Evolutionary conservation across 2,888 invertebrate species (phyloP).

Genomic region (Andricus quercusramuli): DNA sequence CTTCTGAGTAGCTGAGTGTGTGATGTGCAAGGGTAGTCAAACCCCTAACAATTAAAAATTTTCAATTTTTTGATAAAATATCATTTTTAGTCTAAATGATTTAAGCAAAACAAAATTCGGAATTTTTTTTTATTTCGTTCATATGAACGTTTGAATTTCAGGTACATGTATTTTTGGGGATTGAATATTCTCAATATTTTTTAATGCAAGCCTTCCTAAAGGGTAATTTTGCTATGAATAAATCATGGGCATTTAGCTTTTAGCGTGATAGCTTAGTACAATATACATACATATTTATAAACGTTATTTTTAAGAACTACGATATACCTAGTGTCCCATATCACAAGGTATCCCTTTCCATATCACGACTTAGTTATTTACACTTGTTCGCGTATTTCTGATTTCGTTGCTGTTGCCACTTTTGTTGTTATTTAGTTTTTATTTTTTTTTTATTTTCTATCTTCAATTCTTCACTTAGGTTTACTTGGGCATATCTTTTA

Average conservation of each 20-base stretch:
- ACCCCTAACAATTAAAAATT: no score
- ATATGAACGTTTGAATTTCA: no score
- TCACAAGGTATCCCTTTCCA: slow-evolving; percentile 71
- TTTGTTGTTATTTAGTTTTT: slow-evolving; percentile 15
- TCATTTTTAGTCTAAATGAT: no score
- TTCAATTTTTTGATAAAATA: no score
- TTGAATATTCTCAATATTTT: no score
- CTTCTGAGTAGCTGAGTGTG: no score
- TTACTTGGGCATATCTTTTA: slow-evolving; percentile 4
- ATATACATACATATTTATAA: slow-evolving; percentile 51
- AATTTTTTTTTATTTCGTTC: no score
- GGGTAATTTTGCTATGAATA: slow-evolving; percentile 22
- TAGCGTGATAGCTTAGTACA: slow-evolving; percentile 54
- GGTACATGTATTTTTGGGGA: no score
- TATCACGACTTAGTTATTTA: slow-evolving; percentile 65
- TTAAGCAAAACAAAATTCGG: no score
- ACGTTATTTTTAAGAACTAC: slow-evolving; percentile 54
- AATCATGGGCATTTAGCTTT: slow-evolving; percentile 24
- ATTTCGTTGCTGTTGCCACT: slow-evolving; percentile 28
- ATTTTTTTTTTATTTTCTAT: slow-evolving; percentile 22
- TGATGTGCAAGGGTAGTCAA: no score
- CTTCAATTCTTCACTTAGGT: not conserved
- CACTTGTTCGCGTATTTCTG: slow-evolving; percentile 27
- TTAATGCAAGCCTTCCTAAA: no score
- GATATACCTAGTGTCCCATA: slow-evolving; percentile 66